Evolutionary conservation across 2,888 invertebrate genomes (phyloP).

Genomic region (Podabrus alpinus): DNA sequence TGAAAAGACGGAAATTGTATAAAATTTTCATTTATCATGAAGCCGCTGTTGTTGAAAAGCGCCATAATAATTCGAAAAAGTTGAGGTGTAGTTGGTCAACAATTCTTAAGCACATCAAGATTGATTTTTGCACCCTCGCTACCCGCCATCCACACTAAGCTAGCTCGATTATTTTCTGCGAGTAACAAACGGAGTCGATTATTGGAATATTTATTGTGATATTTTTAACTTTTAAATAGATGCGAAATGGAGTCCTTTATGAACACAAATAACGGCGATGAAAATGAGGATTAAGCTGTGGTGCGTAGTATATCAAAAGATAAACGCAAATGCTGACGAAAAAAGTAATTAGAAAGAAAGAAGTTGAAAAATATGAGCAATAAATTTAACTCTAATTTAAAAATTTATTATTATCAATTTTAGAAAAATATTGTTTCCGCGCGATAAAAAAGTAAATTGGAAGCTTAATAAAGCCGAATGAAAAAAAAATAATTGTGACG

Average conservation of each 20-base stretch:
- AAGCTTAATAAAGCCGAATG: neutral
- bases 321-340: neutral
- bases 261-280: neutral
- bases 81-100: too few relatives aligned
- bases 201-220: neutral
- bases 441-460: neutral
- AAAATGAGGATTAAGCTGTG: neutral
- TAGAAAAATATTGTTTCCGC: neutral
- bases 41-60: too few relatives aligned
- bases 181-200: neutral
- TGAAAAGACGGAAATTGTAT: neutral
- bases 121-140: too few relatives aligned
- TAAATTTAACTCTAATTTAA: neutral
- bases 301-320: neutral
- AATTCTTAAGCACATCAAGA: too few relatives aligned
- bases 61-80: too few relatives aligned
- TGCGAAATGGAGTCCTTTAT: neutral
- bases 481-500: neutral
- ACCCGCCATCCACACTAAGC: too few relatives aligned
- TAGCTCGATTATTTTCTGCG: too few relatives aligned
- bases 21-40: neutral
- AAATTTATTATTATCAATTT: neutral
- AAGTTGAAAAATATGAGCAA: neutral
- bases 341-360: neutral
- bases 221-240: neutral